These are phyloP conservation scores for Xiphorhynchus erythropygius DNA, from an alignment of 2,797 vertebrate genomes.

Conservation along the genomic window DNA sequence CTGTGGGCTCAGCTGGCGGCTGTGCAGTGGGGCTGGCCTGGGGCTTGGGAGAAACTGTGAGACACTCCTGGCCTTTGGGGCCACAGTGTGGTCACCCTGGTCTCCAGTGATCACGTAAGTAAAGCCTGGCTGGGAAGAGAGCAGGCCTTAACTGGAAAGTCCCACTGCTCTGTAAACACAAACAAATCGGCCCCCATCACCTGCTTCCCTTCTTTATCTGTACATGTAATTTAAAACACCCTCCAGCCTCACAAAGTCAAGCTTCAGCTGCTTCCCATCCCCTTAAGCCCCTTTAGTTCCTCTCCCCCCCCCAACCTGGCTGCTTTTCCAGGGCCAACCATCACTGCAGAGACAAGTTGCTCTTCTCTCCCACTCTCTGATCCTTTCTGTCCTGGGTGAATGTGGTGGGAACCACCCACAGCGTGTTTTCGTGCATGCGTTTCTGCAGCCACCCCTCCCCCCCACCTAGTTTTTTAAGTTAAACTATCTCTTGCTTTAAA, in stretches of 20 bases:
- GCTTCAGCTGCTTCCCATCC: conserved; percentile 66
- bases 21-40: not conserved
- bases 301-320: not conserved
- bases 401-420: conserved; percentile 62
- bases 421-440: conserved; percentile 56
- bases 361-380: conserved; percentile 65
- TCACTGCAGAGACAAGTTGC: conserved; percentile 60
- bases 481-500: conserved; percentile 73
- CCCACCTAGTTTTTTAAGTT: conserved; percentile 59
- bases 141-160: conserved; percentile 36
- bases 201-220: conserved; percentile 68
- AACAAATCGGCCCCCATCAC: conserved; percentile 57
- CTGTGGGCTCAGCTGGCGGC: fast-evolving
- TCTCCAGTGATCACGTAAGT: not conserved
- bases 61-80: not conserved
- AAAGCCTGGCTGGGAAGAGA: not conserved
- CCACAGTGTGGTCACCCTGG: not conserved
- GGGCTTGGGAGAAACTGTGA: not conserved
- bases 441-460: conserved; percentile 60
- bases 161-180: conserved; percentile 47
- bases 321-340: conserved; percentile 45
- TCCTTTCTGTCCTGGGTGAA: conserved; percentile 68
- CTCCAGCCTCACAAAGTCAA: conserved; percentile 48
- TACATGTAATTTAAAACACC: conserved; percentile 60
- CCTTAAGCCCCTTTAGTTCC: conserved; percentile 58